These are phyloP conservation scores for Exocentrus adspersus DNA, from an alignment of 2,888 invertebrate species.

Conservation along the genomic window DNA sequence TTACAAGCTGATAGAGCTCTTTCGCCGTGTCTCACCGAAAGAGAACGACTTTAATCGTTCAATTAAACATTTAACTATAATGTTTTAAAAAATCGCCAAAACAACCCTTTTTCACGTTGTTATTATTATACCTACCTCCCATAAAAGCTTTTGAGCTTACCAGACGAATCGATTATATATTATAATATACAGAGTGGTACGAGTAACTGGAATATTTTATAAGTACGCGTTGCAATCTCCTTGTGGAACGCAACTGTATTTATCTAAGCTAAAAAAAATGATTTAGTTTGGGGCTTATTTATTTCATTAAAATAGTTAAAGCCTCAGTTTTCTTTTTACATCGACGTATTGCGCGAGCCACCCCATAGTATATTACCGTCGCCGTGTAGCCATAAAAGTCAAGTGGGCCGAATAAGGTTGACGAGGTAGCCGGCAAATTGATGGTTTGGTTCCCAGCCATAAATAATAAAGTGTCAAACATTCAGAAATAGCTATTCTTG, in stretches of 20 bases:
- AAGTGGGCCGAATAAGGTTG: conserved; percentile 12
- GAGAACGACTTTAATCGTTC: conserved; percentile 32
- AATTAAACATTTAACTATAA: conserved; percentile 48
- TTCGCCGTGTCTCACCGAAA: not conserved
- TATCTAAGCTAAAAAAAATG: no score
- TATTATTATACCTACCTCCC: not conserved
- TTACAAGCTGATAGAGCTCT: not conserved
- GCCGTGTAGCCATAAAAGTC: conserved; percentile 21
- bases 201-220: no score
- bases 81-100: conserved; percentile 41
- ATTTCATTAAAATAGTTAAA: no score
- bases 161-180: conserved; percentile 16
- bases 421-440: conserved; percentile 26
- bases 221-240: no score
- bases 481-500: conserved; percentile 13
- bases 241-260: no score
- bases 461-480: conserved; percentile 20
- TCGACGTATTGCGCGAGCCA: no score
- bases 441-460: conserved; percentile 18
- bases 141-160: not conserved
- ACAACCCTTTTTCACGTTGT: conserved; percentile 21
- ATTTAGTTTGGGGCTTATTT: no score
- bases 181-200: no score
- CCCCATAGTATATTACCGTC: conserved; percentile 1
- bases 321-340: no score